phyloP scores from a whole-genome alignment of 2,888 invertebrate species.

The Imbricaverruca yamaguchii region DNA sequence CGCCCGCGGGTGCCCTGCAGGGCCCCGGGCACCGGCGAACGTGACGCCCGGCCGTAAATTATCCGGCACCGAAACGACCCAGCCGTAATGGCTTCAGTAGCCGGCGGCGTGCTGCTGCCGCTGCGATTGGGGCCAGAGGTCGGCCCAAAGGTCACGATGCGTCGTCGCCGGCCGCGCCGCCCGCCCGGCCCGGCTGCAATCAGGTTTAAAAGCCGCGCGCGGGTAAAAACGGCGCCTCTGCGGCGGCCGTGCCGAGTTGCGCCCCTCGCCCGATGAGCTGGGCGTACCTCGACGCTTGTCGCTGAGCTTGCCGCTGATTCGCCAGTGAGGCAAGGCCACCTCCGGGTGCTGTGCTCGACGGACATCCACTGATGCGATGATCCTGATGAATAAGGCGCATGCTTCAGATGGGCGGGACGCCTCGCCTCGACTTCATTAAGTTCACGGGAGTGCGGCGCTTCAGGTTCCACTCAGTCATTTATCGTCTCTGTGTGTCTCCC shows the following conservation, averaged over 20 bases:
- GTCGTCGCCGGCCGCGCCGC: background rate
- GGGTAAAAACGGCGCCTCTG: background rate
- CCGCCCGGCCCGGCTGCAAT: background rate
- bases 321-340: background rate
- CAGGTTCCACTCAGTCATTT: too few relatives aligned
- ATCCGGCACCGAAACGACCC: background rate
- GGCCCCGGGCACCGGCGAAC: background rate
- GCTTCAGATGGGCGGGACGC: background rate
- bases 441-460: background rate
- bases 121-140: conserved; percentile 1
- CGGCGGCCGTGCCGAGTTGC: too few relatives aligned
- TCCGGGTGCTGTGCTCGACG: background rate
- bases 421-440: background rate
- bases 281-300: too few relatives aligned
- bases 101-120: background rate
- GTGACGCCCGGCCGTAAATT: background rate
- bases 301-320: too few relatives aligned
- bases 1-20: background rate
- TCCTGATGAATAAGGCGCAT: too few relatives aligned
- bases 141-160: background rate
- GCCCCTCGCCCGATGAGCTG: too few relatives aligned
- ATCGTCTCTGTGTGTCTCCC: too few relatives aligned
- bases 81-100: conserved; percentile 3
- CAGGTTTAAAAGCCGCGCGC: background rate
- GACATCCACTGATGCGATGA: background rate